phyloP scores from a whole-genome alignment of 2,888 invertebrate genomes.

The Gnatocerus cornutus region DNA sequence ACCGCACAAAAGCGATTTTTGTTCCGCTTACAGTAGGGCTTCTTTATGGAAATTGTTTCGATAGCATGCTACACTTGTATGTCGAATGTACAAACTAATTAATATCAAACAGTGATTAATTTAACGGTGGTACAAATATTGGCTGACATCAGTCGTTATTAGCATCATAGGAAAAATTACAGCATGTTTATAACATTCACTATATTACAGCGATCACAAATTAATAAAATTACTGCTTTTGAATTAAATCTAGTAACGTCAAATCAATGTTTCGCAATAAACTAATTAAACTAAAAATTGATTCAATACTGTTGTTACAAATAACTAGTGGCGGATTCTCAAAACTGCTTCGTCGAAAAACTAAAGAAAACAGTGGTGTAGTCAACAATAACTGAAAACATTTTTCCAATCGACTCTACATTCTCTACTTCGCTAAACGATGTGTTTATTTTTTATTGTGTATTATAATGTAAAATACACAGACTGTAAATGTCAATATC shows the following conservation, averaged over 20 bases:
- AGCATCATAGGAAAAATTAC: too few relatives aligned
- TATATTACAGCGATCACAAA: too few relatives aligned
- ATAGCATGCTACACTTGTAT: background rate
- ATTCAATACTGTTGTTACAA: too few relatives aligned
- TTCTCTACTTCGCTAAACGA: background rate
- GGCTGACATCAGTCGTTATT: too few relatives aligned
- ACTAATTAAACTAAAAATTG: too few relatives aligned
- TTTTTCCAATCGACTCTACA: background rate
- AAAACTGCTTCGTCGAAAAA: too few relatives aligned
- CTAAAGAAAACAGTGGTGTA: background rate
- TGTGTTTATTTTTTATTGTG: background rate
- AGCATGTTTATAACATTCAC: too few relatives aligned
- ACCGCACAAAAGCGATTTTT: background rate
- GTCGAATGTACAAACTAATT: background rate
- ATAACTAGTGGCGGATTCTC: too few relatives aligned
- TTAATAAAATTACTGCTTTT: too few relatives aligned
- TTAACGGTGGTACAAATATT: too few relatives aligned
- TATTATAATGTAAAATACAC: background rate
- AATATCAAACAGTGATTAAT: background rate
- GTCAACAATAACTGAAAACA: background rate
- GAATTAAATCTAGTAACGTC: too few relatives aligned
- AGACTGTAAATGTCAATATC: conserved; percentile 4
- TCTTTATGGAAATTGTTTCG: background rate
- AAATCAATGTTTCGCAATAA: too few relatives aligned
- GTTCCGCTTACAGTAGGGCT: background rate